These are phyloP conservation scores for Cricetomys ansorgei DNA, from an alignment of 2,113 vertebrate species.

Conservation along the genomic window DNA sequence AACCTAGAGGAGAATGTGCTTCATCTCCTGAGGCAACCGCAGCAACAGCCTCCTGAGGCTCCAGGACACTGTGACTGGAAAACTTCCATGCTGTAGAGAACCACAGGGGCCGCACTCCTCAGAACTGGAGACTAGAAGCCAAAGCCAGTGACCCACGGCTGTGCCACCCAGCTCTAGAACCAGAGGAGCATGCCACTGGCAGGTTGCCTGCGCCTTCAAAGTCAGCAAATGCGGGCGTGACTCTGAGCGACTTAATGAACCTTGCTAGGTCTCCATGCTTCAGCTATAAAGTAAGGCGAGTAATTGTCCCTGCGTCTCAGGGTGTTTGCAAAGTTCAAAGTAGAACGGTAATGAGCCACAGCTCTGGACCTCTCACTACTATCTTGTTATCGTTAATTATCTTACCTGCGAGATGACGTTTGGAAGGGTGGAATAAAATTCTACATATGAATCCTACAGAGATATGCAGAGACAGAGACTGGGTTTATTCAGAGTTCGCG, in stretches of 20 bases:
- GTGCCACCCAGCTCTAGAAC: neutral
- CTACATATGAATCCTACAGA: neutral
- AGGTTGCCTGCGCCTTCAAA: neutral
- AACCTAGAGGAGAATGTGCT: neutral
- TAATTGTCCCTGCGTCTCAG: neutral
- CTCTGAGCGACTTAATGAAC: neutral
- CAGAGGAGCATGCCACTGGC: neutral
- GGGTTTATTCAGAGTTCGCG: neutral
- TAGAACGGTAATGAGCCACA: neutral
- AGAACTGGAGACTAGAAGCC: neutral
- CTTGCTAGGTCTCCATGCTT: neutral
- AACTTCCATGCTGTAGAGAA: neutral
- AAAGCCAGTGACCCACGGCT: neutral
- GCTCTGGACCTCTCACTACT: neutral
- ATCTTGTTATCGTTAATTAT: slow-evolving; percentile 1
- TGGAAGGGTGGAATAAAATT: neutral
- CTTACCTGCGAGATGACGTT: neutral
- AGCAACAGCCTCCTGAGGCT: too few species aligned
- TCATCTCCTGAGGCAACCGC: neutral
- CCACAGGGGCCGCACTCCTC: neutral
- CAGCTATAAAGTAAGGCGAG: neutral
- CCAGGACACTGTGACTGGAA: neutral
- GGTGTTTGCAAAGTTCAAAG: neutral
- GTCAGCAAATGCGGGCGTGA: neutral
- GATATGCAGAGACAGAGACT: neutral